These are phyloP conservation scores for Eupeodes corollae DNA, from an alignment of 1,140 invertebrate genomes.

Conservation along the genomic window DNA sequence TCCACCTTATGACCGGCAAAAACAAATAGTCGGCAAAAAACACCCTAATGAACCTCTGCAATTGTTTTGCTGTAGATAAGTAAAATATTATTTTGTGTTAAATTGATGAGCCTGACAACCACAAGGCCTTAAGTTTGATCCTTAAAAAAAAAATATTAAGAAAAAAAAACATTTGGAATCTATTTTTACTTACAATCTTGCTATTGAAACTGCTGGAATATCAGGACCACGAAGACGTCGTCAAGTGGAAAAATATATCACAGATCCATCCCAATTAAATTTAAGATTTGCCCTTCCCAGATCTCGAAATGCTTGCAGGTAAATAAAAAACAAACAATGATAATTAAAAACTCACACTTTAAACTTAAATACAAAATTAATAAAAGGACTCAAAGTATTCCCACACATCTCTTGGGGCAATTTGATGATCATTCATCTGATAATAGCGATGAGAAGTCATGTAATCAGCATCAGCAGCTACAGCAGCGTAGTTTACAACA, in stretches of 20 bases:
- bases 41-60: too few relatives aligned
- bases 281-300: constrained; percentile 58
- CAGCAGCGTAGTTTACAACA: too few relatives aligned
- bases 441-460: constrained; percentile 13
- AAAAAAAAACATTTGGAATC: constrained; percentile 1
- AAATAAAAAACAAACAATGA: background rate
- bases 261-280: constrained; percentile 59
- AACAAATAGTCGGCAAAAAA: too few relatives aligned
- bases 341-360: background rate
- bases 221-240: constrained; percentile 47
- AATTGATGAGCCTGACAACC: too few relatives aligned
- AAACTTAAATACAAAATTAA: background rate
- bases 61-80: too few relatives aligned
- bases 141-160: too few relatives aligned
- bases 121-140: too few relatives aligned
- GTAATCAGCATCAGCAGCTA: background rate
- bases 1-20: too few relatives aligned
- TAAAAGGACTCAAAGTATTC: constrained; percentile 18
- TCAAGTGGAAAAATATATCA: constrained; percentile 60
- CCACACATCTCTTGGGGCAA: constrained; percentile 16
- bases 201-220: constrained; percentile 4
- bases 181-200: constrained; percentile 39
- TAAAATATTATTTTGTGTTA: too few relatives aligned
- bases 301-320: constrained; percentile 31
- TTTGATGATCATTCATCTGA: constrained; percentile 25